phyloP scores from a whole-genome alignment of 2,797 vertebrate genomes.

The Phalloptychus januarius region DNA sequence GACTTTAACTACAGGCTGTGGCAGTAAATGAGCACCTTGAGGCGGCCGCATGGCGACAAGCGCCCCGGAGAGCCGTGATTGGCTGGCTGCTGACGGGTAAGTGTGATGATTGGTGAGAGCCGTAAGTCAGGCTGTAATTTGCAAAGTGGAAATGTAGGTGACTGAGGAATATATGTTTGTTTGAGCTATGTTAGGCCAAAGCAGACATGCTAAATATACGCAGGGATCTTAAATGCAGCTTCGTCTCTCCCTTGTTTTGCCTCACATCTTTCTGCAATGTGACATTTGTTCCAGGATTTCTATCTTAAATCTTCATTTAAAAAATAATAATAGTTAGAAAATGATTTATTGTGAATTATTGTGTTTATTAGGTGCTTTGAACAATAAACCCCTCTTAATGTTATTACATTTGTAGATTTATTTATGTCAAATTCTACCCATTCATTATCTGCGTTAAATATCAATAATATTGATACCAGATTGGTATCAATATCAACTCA shows the following conservation, averaged over 20 bases:
- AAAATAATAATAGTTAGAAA: neutral
- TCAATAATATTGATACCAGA: too few relatives aligned
- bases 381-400: neutral
- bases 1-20: conserved; percentile 75
- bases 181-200: conserved; percentile 12
- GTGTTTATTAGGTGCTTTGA: neutral
- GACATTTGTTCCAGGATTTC: conserved; percentile 38
- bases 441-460: neutral
- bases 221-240: conserved; percentile 30
- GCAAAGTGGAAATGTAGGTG: conserved; percentile 76
- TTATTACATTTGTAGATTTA: neutral
- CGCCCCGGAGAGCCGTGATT: conserved; percentile 61
- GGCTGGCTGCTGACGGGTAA: conserved; percentile 69
- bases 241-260: conserved; percentile 24
- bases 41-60: conserved; percentile 53
- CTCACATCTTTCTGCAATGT: conserved; percentile 13
- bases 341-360: neutral
- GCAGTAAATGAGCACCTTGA: conserved; percentile 78
- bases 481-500: too few relatives aligned
- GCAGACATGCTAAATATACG: conserved; percentile 30
- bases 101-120: conserved; percentile 73
- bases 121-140: conserved; percentile 77
- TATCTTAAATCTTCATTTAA: conserved; percentile 27
- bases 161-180: conserved; percentile 48
- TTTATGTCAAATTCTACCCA: neutral